Evolutionary conservation across 2,797 vertebrate species (phyloP), one percentile per base, ranked within the genome.

Genomic region (Parambassis ranga): DNA sequence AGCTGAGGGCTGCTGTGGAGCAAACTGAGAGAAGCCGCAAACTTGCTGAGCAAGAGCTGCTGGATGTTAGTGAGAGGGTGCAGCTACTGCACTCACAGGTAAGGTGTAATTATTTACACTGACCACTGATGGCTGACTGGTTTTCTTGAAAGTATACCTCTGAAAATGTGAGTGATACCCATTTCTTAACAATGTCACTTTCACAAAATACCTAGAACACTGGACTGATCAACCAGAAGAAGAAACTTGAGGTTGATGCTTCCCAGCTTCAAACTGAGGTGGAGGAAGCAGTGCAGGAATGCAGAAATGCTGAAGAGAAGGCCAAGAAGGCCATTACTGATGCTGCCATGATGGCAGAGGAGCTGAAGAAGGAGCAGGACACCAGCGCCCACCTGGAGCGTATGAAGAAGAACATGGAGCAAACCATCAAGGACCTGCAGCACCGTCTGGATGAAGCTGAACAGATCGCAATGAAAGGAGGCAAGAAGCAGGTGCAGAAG

Each of bases 361-460:
- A 95, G 86, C 85, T 95, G 75, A 95, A 95, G 91, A 95, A 95
- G 59, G 94, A 95, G 84, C 94, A 95, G 80, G 94, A 95, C 87
- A 95, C 94, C 62, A 95, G 94, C 3, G 86, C 94, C 74, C 95
- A 97, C 58, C 88, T 97, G 83, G 95, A 97, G 76, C 88, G 94
- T 3, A 96, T 96, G 95, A 96, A 94, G 57, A 83, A 83, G 65
- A 82, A 86, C 64, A 81, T 82, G 73, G 81, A 86, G 57, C 95
- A 95, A 82, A 97, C 94, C 57, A 93, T 96, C 68, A 96, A 96
- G 84, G 95, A 96, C 79, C 91, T 96, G 76, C 95, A 96, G 88
- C 87, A 95, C 52, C 83, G 94, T 82, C 87, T 95, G 78, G 94
- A 95, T 1, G 95, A 96, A 86, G 95, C 95, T 0, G 95, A 96